Evolutionary conservation across 2,888 invertebrate species (phyloP).

Genomic region (Sturmia bella): DNA sequence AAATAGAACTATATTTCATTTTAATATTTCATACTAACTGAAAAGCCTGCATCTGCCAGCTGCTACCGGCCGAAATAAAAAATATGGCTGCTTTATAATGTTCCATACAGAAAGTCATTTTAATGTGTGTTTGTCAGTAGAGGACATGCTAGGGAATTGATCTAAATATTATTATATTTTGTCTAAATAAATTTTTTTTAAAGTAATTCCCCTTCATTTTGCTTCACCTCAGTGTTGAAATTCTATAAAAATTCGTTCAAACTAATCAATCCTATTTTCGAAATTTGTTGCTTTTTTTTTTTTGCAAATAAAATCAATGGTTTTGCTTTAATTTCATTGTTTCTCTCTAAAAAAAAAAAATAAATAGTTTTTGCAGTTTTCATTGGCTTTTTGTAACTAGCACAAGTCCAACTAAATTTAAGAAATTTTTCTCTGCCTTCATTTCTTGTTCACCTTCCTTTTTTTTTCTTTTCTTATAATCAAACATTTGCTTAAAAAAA

Average conservation of each 20-base stretch:
- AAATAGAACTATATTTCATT: too few species aligned
- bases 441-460: constrained; percentile 29
- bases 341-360: constrained; percentile 8
- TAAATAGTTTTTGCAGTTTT: background rate
- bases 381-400: constrained; percentile 41
- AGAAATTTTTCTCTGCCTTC: constrained; percentile 32
- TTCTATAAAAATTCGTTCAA: background rate
- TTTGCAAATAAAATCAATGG: background rate
- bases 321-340: constrained; percentile 8
- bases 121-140: too few species aligned
- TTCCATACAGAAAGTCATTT: too few species aligned
- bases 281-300: constrained; percentile 18
- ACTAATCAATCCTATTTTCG: constrained; percentile 24
- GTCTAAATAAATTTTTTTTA: background rate
- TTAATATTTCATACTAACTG: too few species aligned
- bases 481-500: constrained; percentile 56
- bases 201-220: background rate
- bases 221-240: constrained; percentile 17
- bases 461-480: too few species aligned
- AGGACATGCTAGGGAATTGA: too few species aligned
- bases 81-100: too few species aligned
- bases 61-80: too few species aligned
- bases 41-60: too few species aligned
- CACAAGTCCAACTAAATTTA: constrained; percentile 65
- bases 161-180: too few species aligned